phyloP scores from a whole-genome alignment of 1,140 invertebrate species.

The Holcopasites calliopsidis region DNA sequence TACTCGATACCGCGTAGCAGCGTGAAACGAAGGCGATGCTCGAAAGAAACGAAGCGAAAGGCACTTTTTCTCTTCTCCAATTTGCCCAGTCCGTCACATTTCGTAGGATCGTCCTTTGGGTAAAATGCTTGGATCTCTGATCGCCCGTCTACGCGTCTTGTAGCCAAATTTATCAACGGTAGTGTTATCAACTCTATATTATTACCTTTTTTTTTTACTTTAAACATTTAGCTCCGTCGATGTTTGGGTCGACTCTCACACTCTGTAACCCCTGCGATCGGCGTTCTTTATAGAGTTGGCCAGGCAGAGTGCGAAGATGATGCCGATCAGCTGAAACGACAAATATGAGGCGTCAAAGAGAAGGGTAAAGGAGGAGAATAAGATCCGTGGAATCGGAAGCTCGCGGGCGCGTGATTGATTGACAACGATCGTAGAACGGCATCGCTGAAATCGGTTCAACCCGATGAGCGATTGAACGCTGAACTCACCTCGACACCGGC shows the following conservation, averaged over 20 bases:
- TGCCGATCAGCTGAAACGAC: constrained; percentile 85
- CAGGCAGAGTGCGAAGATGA: constrained; percentile 91
- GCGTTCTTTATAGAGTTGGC: constrained; percentile 85
- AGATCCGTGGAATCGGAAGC: too few relatives aligned
- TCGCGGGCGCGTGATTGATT: too few relatives aligned
- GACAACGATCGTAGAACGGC: too few relatives aligned
- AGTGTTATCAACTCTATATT: constrained; percentile 17
- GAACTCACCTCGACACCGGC: constrained; percentile 84
- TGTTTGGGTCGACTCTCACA: constrained; percentile 54
- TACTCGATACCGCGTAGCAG: constrained; percentile 15
- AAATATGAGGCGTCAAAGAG: not conserved
- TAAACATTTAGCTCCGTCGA: constrained; percentile 1
- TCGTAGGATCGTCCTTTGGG: not conserved
- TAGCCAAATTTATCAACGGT: constrained; percentile 20
- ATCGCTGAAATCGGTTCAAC: not conserved
- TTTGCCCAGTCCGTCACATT: not conserved
- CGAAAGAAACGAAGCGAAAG: not conserved
- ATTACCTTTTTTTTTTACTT: too few relatives aligned
- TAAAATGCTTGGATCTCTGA: constrained; percentile 17
- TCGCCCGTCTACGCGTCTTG: constrained; percentile 8
- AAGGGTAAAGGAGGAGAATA: not conserved
- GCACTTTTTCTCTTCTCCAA: not conserved
- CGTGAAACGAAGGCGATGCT: not conserved
- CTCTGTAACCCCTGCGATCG: constrained; percentile 82
- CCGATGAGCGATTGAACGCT: too few relatives aligned